phyloP scores from a whole-genome alignment of 2,797 vertebrate genomes.

The Staurois parvus region DNA sequence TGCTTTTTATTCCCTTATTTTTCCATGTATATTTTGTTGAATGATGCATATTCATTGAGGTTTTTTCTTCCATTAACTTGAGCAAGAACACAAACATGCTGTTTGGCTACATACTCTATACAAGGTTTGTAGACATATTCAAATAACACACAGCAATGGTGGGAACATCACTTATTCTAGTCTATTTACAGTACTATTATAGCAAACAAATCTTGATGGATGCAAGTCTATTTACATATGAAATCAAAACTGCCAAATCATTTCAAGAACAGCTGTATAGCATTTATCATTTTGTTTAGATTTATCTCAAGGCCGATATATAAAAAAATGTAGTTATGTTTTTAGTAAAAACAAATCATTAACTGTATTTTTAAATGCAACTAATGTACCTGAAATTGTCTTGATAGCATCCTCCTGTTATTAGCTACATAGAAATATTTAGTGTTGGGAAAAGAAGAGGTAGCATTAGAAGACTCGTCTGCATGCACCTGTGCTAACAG shows the following conservation, averaged over 20 bases:
- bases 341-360: no score
- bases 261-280: neutral
- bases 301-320: no score
- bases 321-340: no score
- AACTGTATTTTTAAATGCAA: no score
- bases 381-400: no score
- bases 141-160: neutral
- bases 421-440: no score
- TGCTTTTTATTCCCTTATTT: neutral
- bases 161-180: neutral
- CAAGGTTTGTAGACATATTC: neutral
- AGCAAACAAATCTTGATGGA: neutral
- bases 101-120: neutral
- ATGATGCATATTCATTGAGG: neutral
- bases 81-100: constrained; percentile 6
- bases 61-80: constrained; percentile 19
- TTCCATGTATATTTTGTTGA: constrained; percentile 7
- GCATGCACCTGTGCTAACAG: no score
- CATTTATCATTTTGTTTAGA: neutral
- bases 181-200: neutral
- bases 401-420: no score
- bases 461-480: no score
- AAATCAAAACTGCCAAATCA: neutral
- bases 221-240: neutral
- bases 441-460: no score